phyloP scores from a whole-genome alignment of 2,797 vertebrate genomes.

The Meda fulgida region DNA sequence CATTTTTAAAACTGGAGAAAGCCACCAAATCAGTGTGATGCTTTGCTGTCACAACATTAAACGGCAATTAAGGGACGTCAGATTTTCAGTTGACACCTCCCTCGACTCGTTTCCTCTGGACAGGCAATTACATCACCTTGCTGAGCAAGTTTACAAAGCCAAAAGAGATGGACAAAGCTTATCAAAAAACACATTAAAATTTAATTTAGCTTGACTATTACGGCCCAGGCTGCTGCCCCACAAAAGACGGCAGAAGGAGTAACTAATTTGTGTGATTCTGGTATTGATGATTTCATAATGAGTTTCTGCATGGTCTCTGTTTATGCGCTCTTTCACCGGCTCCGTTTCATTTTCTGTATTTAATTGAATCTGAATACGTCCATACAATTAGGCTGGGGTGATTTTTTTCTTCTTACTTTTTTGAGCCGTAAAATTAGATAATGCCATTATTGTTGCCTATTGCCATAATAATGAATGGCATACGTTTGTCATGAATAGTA shows the following conservation, averaged over 20 bases:
- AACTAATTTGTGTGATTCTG: conserved; percentile 45
- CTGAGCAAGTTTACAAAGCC: conserved; percentile 48
- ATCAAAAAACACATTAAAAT: conserved; percentile 61
- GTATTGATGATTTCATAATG: conserved; percentile 63
- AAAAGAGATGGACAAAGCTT: conserved; percentile 56
- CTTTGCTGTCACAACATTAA: conserved; percentile 27
- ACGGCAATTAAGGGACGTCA: background rate
- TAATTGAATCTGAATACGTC: conserved; percentile 54
- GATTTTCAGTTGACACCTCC: conserved; percentile 10
- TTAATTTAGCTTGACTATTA: conserved; percentile 61
- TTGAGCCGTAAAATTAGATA: conserved; percentile 20
- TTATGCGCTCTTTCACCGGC: conserved; percentile 33
- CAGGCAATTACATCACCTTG: conserved; percentile 38
- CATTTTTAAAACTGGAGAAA: background rate
- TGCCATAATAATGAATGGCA: background rate
- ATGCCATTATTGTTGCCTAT: background rate
- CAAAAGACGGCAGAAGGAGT: conserved; percentile 40
- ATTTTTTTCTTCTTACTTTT: background rate
- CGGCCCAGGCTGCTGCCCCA: conserved; percentile 42
- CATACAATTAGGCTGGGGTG: conserved; percentile 33
- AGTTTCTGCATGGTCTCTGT: conserved; percentile 50
- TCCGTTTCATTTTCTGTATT: conserved; percentile 50
- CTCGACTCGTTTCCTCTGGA: conserved; percentile 19
- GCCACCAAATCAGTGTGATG: background rate
- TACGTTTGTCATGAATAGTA: background rate